Evolutionary conservation across 92 coral and sea anemone species (phyloP), one percentile per base, ranked within the genome.

Genomic region (Nematostella vectensis): DNA sequence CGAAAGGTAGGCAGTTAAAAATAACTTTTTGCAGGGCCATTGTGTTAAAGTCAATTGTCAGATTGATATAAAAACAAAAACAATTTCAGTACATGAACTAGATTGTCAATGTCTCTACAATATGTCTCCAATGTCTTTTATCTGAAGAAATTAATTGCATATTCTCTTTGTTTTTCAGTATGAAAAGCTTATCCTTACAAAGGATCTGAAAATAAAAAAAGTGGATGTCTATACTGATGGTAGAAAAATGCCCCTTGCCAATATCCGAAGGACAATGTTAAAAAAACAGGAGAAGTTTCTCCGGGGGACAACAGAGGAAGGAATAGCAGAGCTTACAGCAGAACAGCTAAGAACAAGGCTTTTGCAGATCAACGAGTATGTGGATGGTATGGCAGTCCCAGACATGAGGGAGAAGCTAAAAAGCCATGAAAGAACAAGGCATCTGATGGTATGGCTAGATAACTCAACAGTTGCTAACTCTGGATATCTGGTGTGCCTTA

Each of bases 1-100:
- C 47, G 50, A 57, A 77, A 51, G 83, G 72, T 70, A 39, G 44
- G n/a, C n/a, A n/a, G n/a, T n/a, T n/a, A n/a, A n/a, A n/a, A n/a
- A n/a, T n/a, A n/a, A n/a, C n/a, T n/a, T n/a, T n/a, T n/a, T n/a
- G n/a, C n/a, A n/a, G n/a, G n/a, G n/a, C n/a, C n/a, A n/a, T n/a
- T n/a, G n/a, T n/a, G n/a, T n/a, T n/a, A n/a, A n/a, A n/a, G n/a
- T n/a, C n/a, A n/a, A n/a, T n/a, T n/a, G n/a, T n/a, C n/a, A n/a
- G n/a, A n/a, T n/a, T n/a, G n/a, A n/a, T n/a, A n/a, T n/a, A n/a
- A n/a, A n/a, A n/a, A n/a, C n/a, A n/a, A n/a, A n/a, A n/a, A n/a
- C n/a, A n/a, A n/a, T n/a, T n/a, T n/a, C n/a, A n/a, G n/a, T n/a
- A n/a, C n/a, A n/a, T n/a, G n/a, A n/a, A n/a, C n/a, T n/a, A n/a